phyloP scores from a whole-genome alignment of 2,888 invertebrate species.

The Nesidiocoris tenuis region DNA sequence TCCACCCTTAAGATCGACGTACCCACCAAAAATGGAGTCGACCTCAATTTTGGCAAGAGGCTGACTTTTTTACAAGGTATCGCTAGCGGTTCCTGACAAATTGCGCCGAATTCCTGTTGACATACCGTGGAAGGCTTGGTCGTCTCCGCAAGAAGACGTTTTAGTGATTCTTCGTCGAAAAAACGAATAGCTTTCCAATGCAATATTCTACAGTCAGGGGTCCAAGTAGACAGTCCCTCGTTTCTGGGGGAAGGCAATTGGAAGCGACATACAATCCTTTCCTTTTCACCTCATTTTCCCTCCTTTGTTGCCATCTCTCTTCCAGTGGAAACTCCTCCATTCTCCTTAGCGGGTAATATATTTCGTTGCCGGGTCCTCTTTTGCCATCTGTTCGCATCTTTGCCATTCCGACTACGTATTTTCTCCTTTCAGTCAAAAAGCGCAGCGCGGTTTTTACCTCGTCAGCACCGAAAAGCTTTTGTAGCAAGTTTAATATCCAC shows the following conservation, averaged over 20 bases:
- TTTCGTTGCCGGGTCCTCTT: background rate
- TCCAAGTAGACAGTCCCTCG: slow-evolving; percentile 1
- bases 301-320: background rate
- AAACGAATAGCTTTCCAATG: slow-evolving; percentile 13
- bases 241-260: slow-evolving; percentile 3
- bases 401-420: background rate
- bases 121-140: background rate
- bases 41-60: too few relatives aligned
- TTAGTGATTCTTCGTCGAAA: background rate
- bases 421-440: background rate
- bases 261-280: background rate
- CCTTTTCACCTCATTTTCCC: background rate
- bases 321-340: background rate
- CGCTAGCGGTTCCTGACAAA: slow-evolving; percentile 4
- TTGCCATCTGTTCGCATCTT: background rate
- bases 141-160: background rate
- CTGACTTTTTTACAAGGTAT: too few relatives aligned
- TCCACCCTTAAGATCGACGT: too few relatives aligned
- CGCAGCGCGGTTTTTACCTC: background rate
- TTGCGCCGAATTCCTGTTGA: background rate
- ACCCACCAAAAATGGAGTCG: too few relatives aligned
- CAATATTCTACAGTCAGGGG: background rate
- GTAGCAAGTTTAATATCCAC: background rate
- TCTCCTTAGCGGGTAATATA: background rate
- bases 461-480: background rate